Percentiles rank a stretch among this genome's conserved stretches.
phyloP scores from a whole-genome alignment of 2,113 vertebrate genomes.

The Poecilia latipinna region DNA sequence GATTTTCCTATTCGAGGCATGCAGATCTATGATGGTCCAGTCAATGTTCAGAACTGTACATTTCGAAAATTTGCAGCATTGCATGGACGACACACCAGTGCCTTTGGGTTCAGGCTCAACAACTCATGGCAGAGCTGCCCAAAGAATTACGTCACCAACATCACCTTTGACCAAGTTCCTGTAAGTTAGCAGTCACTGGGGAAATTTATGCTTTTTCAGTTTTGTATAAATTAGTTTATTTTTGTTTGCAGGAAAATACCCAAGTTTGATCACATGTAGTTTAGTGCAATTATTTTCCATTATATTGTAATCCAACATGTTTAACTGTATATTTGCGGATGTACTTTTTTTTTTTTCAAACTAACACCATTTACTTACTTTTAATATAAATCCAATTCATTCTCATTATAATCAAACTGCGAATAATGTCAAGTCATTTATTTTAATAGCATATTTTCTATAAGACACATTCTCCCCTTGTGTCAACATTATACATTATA shows the following conservation, averaged over 20 bases:
- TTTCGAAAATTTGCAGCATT: slow-evolving; percentile 92
- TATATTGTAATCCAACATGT: too few relatives aligned
- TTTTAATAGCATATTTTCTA: too few relatives aligned
- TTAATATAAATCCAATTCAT: too few relatives aligned
- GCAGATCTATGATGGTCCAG: slow-evolving; percentile 95
- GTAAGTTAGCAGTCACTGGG: slow-evolving; percentile 78
- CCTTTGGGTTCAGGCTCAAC: slow-evolving; percentile 96
- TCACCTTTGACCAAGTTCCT: slow-evolving; percentile 90
- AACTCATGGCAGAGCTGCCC: slow-evolving; percentile 99
- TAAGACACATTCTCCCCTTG: too few relatives aligned
- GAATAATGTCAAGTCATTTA: too few relatives aligned
- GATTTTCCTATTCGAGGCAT: slow-evolving; percentile 94
- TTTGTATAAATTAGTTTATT: background rate
- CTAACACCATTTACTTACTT: too few relatives aligned
- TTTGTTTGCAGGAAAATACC: background rate
- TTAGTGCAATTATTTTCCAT: too few relatives aligned
- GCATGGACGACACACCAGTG: slow-evolving; percentile 92
- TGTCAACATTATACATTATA: too few relatives aligned
- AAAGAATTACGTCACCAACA: slow-evolving; percentile 89
- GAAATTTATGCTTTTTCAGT: background rate
- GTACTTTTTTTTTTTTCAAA: too few relatives aligned
- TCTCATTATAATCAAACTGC: too few relatives aligned
- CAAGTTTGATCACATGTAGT: too few relatives aligned
- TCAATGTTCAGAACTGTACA: slow-evolving; percentile 94
- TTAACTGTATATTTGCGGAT: too few relatives aligned